phyloP scores from a whole-genome alignment of 2,888 invertebrate genomes.

The Synanthedon tipuliformis region DNA sequence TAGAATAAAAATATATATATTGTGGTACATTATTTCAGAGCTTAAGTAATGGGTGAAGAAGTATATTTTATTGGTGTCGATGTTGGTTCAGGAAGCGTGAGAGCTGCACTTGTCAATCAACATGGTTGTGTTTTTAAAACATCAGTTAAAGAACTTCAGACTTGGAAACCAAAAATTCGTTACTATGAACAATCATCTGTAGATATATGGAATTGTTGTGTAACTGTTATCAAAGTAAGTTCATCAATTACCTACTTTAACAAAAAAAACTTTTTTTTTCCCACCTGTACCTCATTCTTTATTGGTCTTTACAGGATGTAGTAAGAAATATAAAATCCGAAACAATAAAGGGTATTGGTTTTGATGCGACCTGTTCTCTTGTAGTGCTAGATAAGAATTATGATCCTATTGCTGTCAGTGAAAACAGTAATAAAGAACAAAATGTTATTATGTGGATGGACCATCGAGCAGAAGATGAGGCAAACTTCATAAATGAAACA shows the following conservation, averaged over 20 bases:
- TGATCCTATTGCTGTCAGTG: slow-evolving; percentile 78
- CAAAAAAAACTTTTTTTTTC: slow-evolving; percentile 7
- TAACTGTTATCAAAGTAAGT: slow-evolving; percentile 79
- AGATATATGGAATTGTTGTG: slow-evolving; percentile 86
- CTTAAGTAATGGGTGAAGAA: slow-evolving; percentile 17
- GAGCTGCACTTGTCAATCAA: slow-evolving; percentile 83
- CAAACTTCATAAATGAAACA: slow-evolving; percentile 81
- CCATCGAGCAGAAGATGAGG: slow-evolving; percentile 85
- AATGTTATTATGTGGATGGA: slow-evolving; percentile 95
- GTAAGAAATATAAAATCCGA: slow-evolving; percentile 59
- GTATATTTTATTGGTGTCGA: slow-evolving; percentile 87
- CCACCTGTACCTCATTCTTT: slow-evolving; percentile 7
- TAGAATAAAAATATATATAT: neutral
- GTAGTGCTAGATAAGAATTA: slow-evolving; percentile 81
- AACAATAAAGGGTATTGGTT: slow-evolving; percentile 86
- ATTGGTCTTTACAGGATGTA: slow-evolving; percentile 69
- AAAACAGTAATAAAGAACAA: slow-evolving; percentile 74
- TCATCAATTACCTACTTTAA: neutral
- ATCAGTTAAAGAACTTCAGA: slow-evolving; percentile 75
- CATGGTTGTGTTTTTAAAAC: slow-evolving; percentile 76
- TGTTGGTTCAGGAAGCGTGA: slow-evolving; percentile 91
- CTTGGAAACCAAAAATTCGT: slow-evolving; percentile 81
- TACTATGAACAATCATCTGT: slow-evolving; percentile 92
- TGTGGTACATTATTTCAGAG: slow-evolving; percentile 7
- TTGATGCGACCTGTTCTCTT: slow-evolving; percentile 95